phyloP scores from a whole-genome alignment of 30 jellyfish, hydroid and myxozoan species.

The Aurelia aurita region DNA sequence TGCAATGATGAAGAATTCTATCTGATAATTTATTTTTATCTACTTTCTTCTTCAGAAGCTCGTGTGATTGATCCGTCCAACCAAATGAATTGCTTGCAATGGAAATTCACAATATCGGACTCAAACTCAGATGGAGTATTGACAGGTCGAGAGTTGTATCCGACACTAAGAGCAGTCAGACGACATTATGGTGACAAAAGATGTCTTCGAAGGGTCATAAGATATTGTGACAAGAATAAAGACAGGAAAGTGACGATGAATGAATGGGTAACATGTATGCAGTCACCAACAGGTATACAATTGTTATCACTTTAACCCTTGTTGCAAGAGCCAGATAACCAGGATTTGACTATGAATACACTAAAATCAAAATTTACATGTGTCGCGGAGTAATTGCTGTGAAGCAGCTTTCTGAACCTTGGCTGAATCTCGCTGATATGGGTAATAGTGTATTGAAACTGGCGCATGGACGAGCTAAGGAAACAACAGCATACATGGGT shows the following conservation, averaged over 20 bases:
- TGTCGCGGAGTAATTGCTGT: no score
- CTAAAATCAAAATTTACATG: no score
- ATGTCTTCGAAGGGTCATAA: slow-evolving; percentile 73
- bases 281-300: slow-evolving; percentile 31
- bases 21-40: not conserved
- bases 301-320: not conserved
- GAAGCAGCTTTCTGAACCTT: no score
- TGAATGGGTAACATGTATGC: slow-evolving; percentile 80
- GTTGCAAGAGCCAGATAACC: no score
- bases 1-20: no score
- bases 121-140: slow-evolving; percentile 68
- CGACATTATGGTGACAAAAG: slow-evolving; percentile 73
- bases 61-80: slow-evolving; percentile 53
- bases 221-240: slow-evolving; percentile 76
- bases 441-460: no score
- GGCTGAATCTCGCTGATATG: no score
- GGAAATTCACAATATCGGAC: slow-evolving; percentile 68
- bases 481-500: no score
- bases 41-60: slow-evolving; percentile 8
- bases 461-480: no score
- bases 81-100: slow-evolving; percentile 68
- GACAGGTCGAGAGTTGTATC: slow-evolving; percentile 66
- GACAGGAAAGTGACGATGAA: slow-evolving; percentile 67
- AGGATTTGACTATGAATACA: no score
- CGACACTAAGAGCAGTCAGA: slow-evolving; percentile 65